A percentile compares a stretch with the other conserved stretches of the same genome.
phyloP scores from a whole-genome alignment of 2,888 invertebrate genomes.

The Apotomis betuletana region DNA sequence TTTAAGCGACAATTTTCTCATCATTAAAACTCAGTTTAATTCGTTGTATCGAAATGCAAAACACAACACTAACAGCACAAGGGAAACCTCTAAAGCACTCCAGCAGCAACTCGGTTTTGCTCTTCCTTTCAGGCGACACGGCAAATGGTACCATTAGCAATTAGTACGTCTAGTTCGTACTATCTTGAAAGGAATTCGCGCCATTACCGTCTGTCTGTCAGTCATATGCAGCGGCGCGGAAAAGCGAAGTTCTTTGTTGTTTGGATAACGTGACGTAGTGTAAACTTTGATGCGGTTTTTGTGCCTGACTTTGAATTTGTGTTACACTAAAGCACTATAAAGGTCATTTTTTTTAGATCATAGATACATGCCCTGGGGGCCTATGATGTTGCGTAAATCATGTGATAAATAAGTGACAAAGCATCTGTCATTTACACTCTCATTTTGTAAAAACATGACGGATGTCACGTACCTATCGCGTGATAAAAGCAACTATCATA shows the following conservation, averaged over 20 bases:
- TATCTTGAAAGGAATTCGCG: slow-evolving; percentile 28
- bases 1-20: not conserved
- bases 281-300: not conserved
- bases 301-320: not conserved
- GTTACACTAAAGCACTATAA: no score
- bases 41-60: slow-evolving; percentile 6
- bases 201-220: slow-evolving; percentile 27
- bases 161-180: slow-evolving; percentile 25
- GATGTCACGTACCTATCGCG: no score
- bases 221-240: slow-evolving; percentile 24
- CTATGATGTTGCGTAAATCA: no score
- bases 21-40: not conserved
- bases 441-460: no score
- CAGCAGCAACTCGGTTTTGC: slow-evolving; percentile 1
- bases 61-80: not conserved
- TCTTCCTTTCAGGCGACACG: slow-evolving; percentile 12
- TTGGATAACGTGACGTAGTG: not conserved
- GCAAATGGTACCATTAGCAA: slow-evolving; percentile 24
- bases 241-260: slow-evolving; percentile 3
- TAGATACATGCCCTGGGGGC: no score
- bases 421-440: no score
- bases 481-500: no score
- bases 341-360: no score
- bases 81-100: not conserved
- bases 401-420: no score